phyloP scores from a whole-genome alignment of 1,140 invertebrate genomes.

The Solen grandis region DNA sequence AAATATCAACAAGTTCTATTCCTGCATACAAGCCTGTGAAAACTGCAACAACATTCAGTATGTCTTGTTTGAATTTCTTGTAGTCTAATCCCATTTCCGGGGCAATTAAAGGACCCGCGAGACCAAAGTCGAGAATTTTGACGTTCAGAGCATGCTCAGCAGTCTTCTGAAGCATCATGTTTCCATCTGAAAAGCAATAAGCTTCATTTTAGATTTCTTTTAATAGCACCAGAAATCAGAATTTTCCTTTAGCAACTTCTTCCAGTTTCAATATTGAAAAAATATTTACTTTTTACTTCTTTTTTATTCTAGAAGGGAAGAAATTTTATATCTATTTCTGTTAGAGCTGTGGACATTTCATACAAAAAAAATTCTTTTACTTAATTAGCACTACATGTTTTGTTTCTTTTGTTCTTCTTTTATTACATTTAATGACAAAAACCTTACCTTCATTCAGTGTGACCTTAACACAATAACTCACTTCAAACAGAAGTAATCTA shows the following conservation, averaged over 20 bases:
- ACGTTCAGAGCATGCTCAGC: neutral
- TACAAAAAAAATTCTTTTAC: neutral
- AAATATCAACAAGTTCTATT: conserved; percentile 21
- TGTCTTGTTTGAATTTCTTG: conserved; percentile 24
- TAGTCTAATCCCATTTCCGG: neutral
- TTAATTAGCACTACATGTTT: too few species aligned
- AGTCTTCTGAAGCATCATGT: conserved; percentile 31
- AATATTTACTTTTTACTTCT: neutral
- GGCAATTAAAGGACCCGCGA: conserved; percentile 7
- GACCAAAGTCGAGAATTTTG: conserved; percentile 38
- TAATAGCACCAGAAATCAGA: neutral
- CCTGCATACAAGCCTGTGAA: conserved; percentile 37
- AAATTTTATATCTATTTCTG: neutral
- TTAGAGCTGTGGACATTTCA: neutral
- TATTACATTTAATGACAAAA: too few species aligned
- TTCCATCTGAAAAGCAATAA: conserved; percentile 10
- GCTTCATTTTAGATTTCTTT: neutral
- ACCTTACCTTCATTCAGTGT: too few species aligned
- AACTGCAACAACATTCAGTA: conserved; percentile 18
- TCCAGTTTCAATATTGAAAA: neutral
- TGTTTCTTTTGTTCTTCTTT: too few species aligned
- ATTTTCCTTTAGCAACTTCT: too few species aligned
- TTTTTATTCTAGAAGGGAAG: neutral
- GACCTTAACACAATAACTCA: too few species aligned
- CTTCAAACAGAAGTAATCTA: too few species aligned